phyloP scores from a whole-genome alignment of 1,140 invertebrate species.

The Saccostrea cuccullata region DNA sequence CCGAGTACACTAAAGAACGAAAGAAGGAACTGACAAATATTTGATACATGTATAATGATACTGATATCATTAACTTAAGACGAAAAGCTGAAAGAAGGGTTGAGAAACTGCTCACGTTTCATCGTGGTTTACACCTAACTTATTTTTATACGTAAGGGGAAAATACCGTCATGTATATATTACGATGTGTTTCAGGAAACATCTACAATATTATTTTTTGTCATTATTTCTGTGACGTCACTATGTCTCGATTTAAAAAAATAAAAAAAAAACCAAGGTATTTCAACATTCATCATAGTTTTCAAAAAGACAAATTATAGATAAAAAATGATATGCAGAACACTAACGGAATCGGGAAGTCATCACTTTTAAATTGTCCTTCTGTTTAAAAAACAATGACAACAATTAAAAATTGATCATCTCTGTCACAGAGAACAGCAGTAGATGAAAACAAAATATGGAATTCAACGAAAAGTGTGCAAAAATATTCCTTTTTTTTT shows the following conservation, averaged over 20 bases:
- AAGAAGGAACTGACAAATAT: too few relatives aligned
- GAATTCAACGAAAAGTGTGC: background rate
- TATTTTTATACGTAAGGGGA: background rate
- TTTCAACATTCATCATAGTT: constrained; percentile 10
- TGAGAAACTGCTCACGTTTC: too few relatives aligned
- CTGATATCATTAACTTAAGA: too few relatives aligned
- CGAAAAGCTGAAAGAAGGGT: too few relatives aligned
- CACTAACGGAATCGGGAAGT: background rate
- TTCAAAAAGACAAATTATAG: background rate
- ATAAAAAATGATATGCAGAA: constrained; percentile 13
- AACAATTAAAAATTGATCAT: background rate
- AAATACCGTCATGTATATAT: background rate
- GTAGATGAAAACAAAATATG: background rate
- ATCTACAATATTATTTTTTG: background rate
- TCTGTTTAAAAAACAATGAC: background rate
- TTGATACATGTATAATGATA: too few relatives aligned
- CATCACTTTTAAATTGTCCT: background rate
- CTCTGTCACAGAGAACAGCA: background rate
- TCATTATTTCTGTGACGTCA: background rate
- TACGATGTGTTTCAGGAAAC: constrained; percentile 5
- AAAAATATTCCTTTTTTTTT: background rate
- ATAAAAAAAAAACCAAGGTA: background rate
- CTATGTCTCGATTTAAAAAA: background rate
- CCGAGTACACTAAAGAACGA: too few relatives aligned
- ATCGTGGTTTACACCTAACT: background rate